These are phyloP conservation scores for Grus americana DNA, from an alignment of 2,113 vertebrate species.

Conservation along the genomic window DNA sequence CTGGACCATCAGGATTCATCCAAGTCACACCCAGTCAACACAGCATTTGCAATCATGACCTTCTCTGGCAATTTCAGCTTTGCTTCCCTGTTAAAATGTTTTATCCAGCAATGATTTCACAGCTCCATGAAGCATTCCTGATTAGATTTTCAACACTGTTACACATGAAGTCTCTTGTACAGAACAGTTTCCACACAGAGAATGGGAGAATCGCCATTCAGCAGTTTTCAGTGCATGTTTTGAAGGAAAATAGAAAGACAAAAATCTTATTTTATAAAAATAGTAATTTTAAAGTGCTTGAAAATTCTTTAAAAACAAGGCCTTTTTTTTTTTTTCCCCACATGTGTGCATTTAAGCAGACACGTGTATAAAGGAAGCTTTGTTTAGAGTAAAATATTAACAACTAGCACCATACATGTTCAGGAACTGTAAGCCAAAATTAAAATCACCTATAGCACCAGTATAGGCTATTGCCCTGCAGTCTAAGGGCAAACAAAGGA, in stretches of 20 bases:
- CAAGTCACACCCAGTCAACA: not conserved
- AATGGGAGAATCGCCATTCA: not conserved
- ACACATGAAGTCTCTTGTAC: conserved; percentile 23
- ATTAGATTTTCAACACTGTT: conserved; percentile 64
- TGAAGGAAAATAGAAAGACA: not conserved
- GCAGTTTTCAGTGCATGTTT: not conserved
- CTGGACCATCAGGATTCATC: not conserved
- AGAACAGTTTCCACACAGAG: not conserved
- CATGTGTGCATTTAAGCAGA: not conserved
- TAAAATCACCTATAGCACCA: not conserved
- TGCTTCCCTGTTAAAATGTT: conserved; percentile 46
- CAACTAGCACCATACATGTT: not conserved
- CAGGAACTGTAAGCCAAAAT: not conserved
- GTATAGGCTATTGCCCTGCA: not conserved
- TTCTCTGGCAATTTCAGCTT: conserved; percentile 56
- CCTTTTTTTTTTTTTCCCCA: too few relatives aligned
- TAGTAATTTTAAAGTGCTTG: not conserved
- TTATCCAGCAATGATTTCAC: conserved; percentile 26
- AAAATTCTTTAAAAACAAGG: not conserved
- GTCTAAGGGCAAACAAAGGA: not conserved
- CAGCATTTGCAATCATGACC: not conserved
- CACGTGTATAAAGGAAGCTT: not conserved
- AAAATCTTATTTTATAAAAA: not conserved
- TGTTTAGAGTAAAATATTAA: not conserved
- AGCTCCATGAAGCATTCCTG: conserved; percentile 53